Percentiles rank a stretch among this genome's conserved stretches.
Evolutionary conservation across 2,797 vertebrate species (phyloP).

Genomic region (Threskiornis aethiopicus): DNA sequence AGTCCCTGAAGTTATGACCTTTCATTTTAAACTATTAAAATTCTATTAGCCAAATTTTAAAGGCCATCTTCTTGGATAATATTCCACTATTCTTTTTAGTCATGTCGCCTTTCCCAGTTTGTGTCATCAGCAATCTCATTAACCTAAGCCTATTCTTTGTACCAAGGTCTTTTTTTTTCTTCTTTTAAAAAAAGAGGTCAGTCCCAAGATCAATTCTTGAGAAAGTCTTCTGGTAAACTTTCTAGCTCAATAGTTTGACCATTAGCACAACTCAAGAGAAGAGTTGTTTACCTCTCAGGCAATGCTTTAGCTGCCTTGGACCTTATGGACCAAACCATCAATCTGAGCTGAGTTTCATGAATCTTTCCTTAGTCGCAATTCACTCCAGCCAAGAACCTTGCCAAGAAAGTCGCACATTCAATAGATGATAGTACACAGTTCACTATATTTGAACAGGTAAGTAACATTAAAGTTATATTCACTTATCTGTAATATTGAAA

Average conservation of each 20-base stretch:
- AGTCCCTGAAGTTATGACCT: not conserved
- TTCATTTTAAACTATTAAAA: slow-evolving; percentile 12
- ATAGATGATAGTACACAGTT: not conserved
- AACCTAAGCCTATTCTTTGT: not conserved
- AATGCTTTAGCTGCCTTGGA: not conserved
- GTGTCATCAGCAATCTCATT: not conserved
- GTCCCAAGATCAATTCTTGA: not conserved
- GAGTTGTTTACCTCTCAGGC: not conserved
- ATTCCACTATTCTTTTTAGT: not conserved
- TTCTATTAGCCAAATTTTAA: not conserved
- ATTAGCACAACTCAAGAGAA: not conserved
- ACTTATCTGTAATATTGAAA: not conserved
- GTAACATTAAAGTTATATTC: not conserved
- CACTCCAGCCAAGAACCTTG: not conserved
- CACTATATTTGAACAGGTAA: not conserved
- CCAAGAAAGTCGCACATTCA: not conserved
- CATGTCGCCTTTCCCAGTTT: not conserved
- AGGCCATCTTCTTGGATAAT: not conserved
- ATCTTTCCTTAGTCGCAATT: not conserved
- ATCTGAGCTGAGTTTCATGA: not conserved
- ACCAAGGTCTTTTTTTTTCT: not conserved
- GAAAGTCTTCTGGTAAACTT: not conserved
- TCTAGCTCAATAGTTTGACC: not conserved
- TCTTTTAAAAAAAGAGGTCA: not conserved
- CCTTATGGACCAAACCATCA: not conserved